A percentile compares a stretch with the other conserved stretches of the same genome.
Conservation (phyloP, 1,140 invertebrate genomes). For the Drosophila sechellia region DNA sequence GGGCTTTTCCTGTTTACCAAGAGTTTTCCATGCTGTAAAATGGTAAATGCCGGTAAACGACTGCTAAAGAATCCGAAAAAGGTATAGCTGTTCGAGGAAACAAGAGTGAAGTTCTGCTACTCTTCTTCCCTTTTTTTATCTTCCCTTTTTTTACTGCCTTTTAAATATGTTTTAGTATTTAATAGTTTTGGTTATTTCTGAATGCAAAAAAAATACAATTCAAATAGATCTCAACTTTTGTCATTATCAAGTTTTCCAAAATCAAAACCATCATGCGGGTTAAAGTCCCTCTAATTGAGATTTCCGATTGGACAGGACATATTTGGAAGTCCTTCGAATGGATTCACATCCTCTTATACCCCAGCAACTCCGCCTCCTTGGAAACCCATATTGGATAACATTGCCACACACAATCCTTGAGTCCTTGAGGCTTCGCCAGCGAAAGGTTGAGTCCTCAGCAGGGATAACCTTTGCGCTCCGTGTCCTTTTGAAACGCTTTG, state of each 20-base stretch:
- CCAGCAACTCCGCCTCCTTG: background rate
- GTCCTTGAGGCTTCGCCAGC: background rate
- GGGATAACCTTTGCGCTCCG: slow-evolving; percentile 26
- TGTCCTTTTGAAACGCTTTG: slow-evolving; percentile 16
- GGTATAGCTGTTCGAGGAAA: too few species aligned
- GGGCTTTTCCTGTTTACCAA: slow-evolving; percentile 3
- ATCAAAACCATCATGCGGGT: background rate
- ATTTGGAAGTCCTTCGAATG: background rate
- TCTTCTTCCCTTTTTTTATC: background rate
- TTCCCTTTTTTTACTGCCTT: background rate
- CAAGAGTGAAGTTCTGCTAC: background rate
- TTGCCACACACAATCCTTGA: slow-evolving; percentile 16
- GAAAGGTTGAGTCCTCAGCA: slow-evolving; percentile 1
- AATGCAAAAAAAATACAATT: too few species aligned
- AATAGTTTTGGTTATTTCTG: background rate
- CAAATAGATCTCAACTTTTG: too few species aligned
- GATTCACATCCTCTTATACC: too few species aligned
- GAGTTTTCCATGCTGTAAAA: background rate
- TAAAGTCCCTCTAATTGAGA: background rate
- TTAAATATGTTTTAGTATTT: background rate
- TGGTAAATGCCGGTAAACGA: background rate
- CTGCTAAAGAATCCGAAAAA: background rate
- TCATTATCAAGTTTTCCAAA: background rate
- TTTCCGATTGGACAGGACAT: slow-evolving; percentile 6
- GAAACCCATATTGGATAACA: slow-evolving; percentile 20